Conservation (phyloP, 2,888 invertebrate genomes). For the Tachina lurida region DNA sequence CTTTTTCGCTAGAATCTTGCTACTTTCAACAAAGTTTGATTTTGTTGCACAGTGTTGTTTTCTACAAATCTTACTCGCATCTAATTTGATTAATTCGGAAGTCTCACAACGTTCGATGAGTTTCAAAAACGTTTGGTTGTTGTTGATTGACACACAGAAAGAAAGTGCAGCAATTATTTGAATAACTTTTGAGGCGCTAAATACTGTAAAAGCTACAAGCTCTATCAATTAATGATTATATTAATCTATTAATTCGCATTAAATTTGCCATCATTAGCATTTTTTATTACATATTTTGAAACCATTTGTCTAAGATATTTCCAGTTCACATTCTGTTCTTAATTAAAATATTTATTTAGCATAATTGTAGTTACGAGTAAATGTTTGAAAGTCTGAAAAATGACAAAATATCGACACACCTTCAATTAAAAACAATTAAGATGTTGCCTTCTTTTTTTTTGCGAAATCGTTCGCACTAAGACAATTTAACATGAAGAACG, state of each 20-base stretch:
- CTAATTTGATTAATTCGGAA: too few relatives aligned
- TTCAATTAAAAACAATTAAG: conserved; percentile 36
- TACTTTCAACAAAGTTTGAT: too few relatives aligned
- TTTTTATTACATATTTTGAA: not conserved
- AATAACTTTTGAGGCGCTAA: too few relatives aligned
- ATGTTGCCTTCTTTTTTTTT: not conserved
- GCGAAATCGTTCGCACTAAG: not conserved
- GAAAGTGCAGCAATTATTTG: too few relatives aligned
- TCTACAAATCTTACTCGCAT: too few relatives aligned
- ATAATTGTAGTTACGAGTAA: not conserved
- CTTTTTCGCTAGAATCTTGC: too few relatives aligned
- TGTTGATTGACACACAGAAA: too few relatives aligned
- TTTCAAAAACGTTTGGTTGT: too few relatives aligned
- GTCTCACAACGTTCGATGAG: too few relatives aligned
- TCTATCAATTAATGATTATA: not conserved
- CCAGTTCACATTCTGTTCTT: not conserved
- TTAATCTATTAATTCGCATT: not conserved
- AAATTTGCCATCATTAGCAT: not conserved
- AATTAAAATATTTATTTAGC: not conserved
- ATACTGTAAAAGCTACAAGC: too few relatives aligned
- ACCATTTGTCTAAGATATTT: not conserved
- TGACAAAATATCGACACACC: conserved; percentile 16
- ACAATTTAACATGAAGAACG: conserved; percentile 22
- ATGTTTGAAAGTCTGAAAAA: not conserved
- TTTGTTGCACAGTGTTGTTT: too few relatives aligned